A percentile compares a stretch with the other conserved stretches of the same genome.
phyloP scores from a whole-genome alignment of 1,140 invertebrate genomes.

The Lucilia cuprina region DNA sequence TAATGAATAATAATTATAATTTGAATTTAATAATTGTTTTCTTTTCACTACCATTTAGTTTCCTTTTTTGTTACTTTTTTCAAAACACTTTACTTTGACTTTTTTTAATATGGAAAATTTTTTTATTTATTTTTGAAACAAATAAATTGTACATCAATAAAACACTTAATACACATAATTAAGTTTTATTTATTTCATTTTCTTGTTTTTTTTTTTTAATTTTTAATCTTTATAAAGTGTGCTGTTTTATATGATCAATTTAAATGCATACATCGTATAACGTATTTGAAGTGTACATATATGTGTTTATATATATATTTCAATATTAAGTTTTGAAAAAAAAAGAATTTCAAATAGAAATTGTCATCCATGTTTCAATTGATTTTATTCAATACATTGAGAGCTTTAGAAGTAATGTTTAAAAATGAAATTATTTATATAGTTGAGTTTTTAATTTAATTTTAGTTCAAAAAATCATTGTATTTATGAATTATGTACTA shows the following conservation, averaged over 20 bases:
- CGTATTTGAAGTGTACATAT: neutral
- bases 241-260: conserved; percentile 32
- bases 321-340: neutral
- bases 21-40: neutral
- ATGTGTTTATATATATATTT: neutral
- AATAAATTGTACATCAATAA: conserved; percentile 25
- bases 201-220: neutral
- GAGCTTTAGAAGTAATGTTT: neutral
- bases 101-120: neutral
- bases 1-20: neutral
- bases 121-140: neutral
- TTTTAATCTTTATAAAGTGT: conserved; percentile 15
- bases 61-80: neutral
- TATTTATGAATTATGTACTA: conserved; percentile 19
- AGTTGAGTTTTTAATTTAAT: neutral
- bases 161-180: conserved; percentile 22
- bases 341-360: neutral
- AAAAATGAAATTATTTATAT: neutral
- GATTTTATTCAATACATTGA: conserved; percentile 14
- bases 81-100: neutral
- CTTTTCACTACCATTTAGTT: neutral
- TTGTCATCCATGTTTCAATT: neutral
- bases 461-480: conserved; percentile 20
- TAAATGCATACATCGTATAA: conserved; percentile 13
- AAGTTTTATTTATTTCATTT: neutral